phyloP scores from a whole-genome alignment of 2,113 vertebrate species.

The Platycercus adscitus region DNA sequence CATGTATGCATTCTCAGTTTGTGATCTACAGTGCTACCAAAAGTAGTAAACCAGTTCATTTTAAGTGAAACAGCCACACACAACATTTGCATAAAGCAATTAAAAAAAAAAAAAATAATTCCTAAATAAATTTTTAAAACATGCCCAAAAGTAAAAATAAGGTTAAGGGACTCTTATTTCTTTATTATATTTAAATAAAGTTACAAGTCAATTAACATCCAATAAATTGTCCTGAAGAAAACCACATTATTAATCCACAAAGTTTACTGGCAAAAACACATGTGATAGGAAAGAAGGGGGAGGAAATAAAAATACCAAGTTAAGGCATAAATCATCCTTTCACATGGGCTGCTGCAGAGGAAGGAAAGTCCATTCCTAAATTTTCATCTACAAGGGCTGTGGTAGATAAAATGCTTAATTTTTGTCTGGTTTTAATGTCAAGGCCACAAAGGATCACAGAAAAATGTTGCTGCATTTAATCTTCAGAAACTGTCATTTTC shows the following conservation, averaged over 20 bases:
- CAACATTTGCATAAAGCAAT: neutral
- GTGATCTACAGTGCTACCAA: conserved; percentile 11
- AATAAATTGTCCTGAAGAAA: neutral
- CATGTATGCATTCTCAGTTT: conserved; percentile 67
- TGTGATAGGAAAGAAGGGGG: neutral
- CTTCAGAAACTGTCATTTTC: neutral
- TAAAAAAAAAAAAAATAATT: neutral
- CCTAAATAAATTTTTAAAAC: rapidly evolving
- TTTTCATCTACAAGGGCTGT: neutral
- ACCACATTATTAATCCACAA: neutral
- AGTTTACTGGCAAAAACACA: neutral
- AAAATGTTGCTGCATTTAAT: neutral
- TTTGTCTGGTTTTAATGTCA: conserved; percentile 15
- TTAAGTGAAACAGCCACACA: neutral
- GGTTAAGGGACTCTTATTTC: neutral
- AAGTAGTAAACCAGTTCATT: conserved; percentile 29
- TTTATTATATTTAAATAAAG: neutral
- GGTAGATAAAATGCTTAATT: neutral
- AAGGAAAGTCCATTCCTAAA: neutral
- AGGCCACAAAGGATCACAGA: neutral
- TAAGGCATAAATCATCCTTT: neutral
- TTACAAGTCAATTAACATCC: neutral
- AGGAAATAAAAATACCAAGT: neutral
- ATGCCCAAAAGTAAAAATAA: neutral
- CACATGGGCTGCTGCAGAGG: neutral